Conservation (phyloP, 2,888 invertebrate species). For the Exocentrus adspersus region DNA sequence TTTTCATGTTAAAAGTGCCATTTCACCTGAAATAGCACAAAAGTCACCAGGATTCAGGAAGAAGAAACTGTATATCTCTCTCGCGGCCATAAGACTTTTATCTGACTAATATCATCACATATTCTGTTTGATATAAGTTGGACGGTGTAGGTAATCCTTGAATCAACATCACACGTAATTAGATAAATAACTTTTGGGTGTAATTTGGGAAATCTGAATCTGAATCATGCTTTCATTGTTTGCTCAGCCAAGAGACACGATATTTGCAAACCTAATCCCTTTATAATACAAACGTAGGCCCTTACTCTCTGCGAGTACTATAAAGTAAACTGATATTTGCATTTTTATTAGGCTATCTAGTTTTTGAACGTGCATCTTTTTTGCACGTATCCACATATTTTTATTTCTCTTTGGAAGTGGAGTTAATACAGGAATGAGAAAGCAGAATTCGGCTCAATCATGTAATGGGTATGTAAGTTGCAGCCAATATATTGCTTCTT, state of each 20-base stretch:
- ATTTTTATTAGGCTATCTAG: slow-evolving; percentile 53
- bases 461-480: too few relatives aligned
- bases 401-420: too few relatives aligned
- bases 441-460: too few relatives aligned
- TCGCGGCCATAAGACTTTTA: background rate
- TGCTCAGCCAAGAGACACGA: slow-evolving; percentile 44
- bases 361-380: background rate
- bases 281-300: slow-evolving; percentile 55
- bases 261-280: slow-evolving; percentile 56
- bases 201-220: slow-evolving; percentile 45
- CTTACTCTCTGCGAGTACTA: slow-evolving; percentile 39
- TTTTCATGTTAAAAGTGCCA: background rate
- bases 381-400: background rate
- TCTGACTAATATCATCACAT: background rate
- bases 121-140: slow-evolving; percentile 11
- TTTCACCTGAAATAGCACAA: background rate
- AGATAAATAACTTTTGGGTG: slow-evolving; percentile 39
- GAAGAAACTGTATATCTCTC: background rate
- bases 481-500: too few relatives aligned
- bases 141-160: slow-evolving; percentile 12
- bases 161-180: slow-evolving; percentile 30
- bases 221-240: slow-evolving; percentile 44
- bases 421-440: too few relatives aligned
- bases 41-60: background rate
- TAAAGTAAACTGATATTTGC: slow-evolving; percentile 55